Base-by-base conservation (phyloP, 2,888 invertebrate genomes). In the Eretmocerus hayati region DNA sequence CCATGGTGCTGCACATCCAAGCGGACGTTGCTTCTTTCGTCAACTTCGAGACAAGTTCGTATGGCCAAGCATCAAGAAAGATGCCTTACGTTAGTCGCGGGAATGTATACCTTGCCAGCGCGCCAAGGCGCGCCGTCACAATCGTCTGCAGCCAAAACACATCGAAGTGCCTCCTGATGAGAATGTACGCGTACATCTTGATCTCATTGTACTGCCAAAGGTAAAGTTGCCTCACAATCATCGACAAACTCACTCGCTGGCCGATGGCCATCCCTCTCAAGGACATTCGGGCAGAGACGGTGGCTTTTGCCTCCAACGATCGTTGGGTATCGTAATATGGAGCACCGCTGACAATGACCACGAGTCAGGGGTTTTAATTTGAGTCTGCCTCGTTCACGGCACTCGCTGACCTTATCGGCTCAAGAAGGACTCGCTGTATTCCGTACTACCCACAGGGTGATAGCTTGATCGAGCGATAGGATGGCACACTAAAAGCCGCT, bases 301-400 rank as follows among this genome's bases (percentile, higher is more conserved):
- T 44, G 1, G 20, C 23, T 11, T 21, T n/a, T 19, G 44, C 36
- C 1, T 19, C 19, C 1, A 15, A 22, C 20, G 37, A 16, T 8
- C 2, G 42, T 2, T 47, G 36, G 47, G 42, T 47, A 2, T 11
- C 20, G 13, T 21, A 31, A 4, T 47, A 26, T 19, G 41, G 42
- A 4, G 30, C 30, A n/a, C 42, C 47, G 9, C 33, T 47, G 1
- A 41, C 41, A 11, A 47, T 47, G 2, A 47, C 42, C 4, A 47
- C 30, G 2, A 38, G 42, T 18, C 48, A 48, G 21, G 48, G 37
- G 15, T 15, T 13, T 8, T 37, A 48, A 11, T 48, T 48, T 22
- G 48, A 42, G 26, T 36, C 42, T 1, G 11, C 13, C 15, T 4
- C 42, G 15, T 42, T 42, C 21, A 37, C n/a, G 11, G 13, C 18